phyloP scores from a whole-genome alignment of 1,140 invertebrate species.

The Mylabris phalerata region DNA sequence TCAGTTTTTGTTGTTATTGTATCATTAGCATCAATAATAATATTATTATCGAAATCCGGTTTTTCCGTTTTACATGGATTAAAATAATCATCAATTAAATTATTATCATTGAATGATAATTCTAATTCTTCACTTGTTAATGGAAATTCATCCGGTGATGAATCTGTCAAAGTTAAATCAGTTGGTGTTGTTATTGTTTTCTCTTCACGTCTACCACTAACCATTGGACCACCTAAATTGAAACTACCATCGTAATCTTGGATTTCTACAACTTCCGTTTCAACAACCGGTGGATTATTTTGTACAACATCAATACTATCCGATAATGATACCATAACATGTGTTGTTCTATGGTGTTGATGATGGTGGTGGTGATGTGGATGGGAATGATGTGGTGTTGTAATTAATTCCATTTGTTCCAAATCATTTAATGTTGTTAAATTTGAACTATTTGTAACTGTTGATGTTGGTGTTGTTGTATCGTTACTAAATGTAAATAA shows the following conservation, averaged over 20 bases:
- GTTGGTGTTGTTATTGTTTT: slow-evolving; percentile 4
- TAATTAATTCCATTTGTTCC: no score
- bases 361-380: no score
- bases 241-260: slow-evolving; percentile 5
- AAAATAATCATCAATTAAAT: slow-evolving; percentile 11
- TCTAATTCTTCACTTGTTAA: neutral
- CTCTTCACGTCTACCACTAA: slow-evolving; percentile 5
- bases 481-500: slow-evolving; percentile 6
- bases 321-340: no score
- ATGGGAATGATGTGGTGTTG: no score
- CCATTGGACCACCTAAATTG: slow-evolving; percentile 5
- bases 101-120: slow-evolving; percentile 6
- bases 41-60: slow-evolving; percentile 5
- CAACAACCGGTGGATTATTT: no score
- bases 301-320: no score
- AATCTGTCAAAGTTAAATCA: slow-evolving; percentile 1
- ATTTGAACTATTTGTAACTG: no score
- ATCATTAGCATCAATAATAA: slow-evolving; percentile 1
- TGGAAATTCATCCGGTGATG: slow-evolving; percentile 2
- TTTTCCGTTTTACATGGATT: slow-evolving; percentile 6
- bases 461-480: neutral
- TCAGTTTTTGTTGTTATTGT: neutral
- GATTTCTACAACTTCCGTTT: neutral
- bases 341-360: no score
- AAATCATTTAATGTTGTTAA: no score